Base-by-base conservation (phyloP, 2,888 invertebrate genomes). In the Podabrus alpinus region DNA sequence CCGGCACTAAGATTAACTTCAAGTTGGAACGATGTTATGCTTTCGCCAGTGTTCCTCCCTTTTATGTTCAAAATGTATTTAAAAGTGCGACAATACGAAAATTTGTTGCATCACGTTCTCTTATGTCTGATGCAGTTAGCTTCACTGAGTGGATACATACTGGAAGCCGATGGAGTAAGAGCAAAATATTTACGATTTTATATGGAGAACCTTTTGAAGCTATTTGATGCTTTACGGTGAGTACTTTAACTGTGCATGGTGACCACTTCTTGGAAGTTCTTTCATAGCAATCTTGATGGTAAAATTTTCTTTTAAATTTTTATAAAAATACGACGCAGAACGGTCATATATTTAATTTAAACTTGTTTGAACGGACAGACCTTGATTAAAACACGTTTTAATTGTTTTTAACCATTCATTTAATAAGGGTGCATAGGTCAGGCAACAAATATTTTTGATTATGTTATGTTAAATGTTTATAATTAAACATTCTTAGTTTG, bases 111-210 rank as follows among this genome's bases (percentile, higher is more conserved):
- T 84, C 94, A 94, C 77, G 93, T 95, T 0, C 87, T 97, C 73
- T 94, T 92, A 70, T 96, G 97, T 86, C 88, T 97, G 66, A 93
- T 94, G 10, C 97, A 97, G 85, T 87, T 97, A 74, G 92, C 93
- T 0, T 92, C 93, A 15, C 85, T 94, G 25, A 91, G 90, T 83
- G 94, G 94, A 5, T 86, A 88, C 2, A 86, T 93, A 7, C 86
- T 92, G 74, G 81, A 87, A 72, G 83, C 81, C 4, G 88, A 89
- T 59, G 89, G 90, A 69, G 85, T 88, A 1, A 87, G 89, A 76
- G 80, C 89, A 4, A 88, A 89, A 66, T 94, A 93, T 83, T 84
- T 93, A 5, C 88, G 88, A 10, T 87, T 87, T 73, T 93, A 91
- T 81, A 83, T 93, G 79, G 88, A 90, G 76, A 89, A 90, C 76